Evolutionary conservation across 2,113 vertebrate species (phyloP), one percentile per base, ranked within the genome.

Genomic region (Penelope pileata): DNA sequence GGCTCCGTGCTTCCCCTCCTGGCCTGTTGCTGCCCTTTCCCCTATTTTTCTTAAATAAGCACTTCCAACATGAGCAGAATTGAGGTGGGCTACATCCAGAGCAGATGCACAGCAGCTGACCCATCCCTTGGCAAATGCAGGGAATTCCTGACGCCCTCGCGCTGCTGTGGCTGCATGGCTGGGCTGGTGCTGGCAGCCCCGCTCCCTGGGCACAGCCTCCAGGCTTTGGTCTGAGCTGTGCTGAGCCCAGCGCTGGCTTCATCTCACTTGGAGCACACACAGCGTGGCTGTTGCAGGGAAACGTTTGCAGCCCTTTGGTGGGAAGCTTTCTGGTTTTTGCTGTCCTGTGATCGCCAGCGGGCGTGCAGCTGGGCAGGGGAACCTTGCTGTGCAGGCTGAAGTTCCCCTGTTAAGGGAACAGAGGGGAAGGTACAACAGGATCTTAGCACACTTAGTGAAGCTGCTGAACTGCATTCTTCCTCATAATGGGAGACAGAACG

Each of bases 261-360:
- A 54, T 68, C 29, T 69, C 42, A 16, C 89, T 84, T 38, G 22
- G 4, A 83, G 60, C 5, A 0, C 7, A 0, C 43, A 32, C 18
- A 56, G 1, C 45, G 80, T 32, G 1, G 16, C 66, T n/a, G 30
- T 42, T 11, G 9, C 2, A 3, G 70, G 64, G 45, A 38, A 51
- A 24, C 43, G 5, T 29, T 90, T 45, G 15, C 51, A 68, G 66
- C 29, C 0, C 32, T 67, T 40, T 7, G 29, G 1, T 4, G 63
- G 15, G 23, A 10, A 22, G 10, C 2, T 23, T 66, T 64, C 89
- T 36, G 23, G 10, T 11, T 26, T 38, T 62, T 38, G 54, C 54
- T 58, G 54, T 38, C 3, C 0, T 3, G 1, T n/a, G 36, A 5
- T 6, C 1, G 0, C 7, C 7, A 14, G 1, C 7, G 2, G 9